Evolutionary conservation across 2,797 vertebrate species (phyloP).

Genomic region (Gymnothorax javanicus): DNA sequence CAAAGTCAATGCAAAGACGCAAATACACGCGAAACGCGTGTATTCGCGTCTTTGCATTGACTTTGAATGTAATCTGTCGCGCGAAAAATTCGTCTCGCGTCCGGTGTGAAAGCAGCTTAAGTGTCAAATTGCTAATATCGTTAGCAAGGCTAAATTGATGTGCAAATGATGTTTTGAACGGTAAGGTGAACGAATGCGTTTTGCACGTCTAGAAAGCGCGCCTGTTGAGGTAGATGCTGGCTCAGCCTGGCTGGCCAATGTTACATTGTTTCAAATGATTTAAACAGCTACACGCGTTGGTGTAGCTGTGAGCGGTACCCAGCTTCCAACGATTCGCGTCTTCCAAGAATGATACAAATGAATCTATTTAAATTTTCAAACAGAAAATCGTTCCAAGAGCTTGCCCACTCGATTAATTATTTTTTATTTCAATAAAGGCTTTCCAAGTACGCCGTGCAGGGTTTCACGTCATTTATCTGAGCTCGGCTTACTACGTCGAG

Average conservation of each 20-base stretch:
- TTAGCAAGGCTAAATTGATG: not conserved
- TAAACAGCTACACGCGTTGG: not conserved
- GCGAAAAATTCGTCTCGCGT: too few species aligned
- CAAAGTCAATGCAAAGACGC: too few species aligned
- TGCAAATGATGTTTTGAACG: constrained; percentile 10
- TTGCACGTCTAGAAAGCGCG: constrained; percentile 11
- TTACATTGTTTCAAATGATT: constrained; percentile 19
- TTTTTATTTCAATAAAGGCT: not conserved
- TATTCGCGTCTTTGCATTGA: too few species aligned
- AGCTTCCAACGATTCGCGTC: constrained; percentile 2
- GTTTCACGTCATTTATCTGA: not conserved
- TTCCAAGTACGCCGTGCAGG: constrained; percentile 3
- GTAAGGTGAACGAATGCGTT: constrained; percentile 13
- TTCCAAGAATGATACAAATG: not conserved
- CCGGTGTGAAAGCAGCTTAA: too few species aligned
- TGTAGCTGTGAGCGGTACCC: not conserved
- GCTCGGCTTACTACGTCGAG: not conserved
- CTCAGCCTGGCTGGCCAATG: not conserved
- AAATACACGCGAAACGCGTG: too few species aligned
- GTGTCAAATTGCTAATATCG: not conserved
- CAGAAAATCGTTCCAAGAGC: not conserved
- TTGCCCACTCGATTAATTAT: not conserved
- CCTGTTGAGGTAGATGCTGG: constrained; percentile 17
- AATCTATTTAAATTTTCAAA: not conserved
- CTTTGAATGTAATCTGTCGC: too few species aligned